Evolutionary conservation across 2,888 invertebrate genomes (phyloP), one percentile per base, ranked within the genome.

Genomic region (Chydorus sphaericus): DNA sequence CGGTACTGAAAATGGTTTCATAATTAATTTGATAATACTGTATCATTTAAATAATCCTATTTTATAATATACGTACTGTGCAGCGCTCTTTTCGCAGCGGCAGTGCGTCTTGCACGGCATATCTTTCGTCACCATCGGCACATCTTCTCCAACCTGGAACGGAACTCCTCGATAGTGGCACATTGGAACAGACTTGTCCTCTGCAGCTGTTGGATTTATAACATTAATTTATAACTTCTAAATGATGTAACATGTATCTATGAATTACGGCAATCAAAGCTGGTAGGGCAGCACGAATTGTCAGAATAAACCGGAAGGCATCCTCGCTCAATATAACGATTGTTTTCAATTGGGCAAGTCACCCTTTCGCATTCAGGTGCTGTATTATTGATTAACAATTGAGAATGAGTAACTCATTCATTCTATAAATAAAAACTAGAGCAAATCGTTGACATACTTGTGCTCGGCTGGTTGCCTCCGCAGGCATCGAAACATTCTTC

Each of bases 211-310:
- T 29, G 4, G n/a, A 10, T 16, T 10, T 18, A 4, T 20, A 16
- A 20, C 23, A 11, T 39, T 39, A 20, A 23, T 39, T 26, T 44
- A 20, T 37, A 1, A 28, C n/a, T 39, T 11, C n/a, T 23, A 26
- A 28, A 39, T 39, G 7, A 7, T 3, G 20, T 7, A 4, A 8
- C 10, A 14, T 49, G 11, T 20, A 30, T 28, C n/a, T 11, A 50
- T 30, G 30, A 55, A 23, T 33, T 55, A 55, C 55, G 36, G 23
- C 62, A 62, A 26, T 54, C 57, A 53, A 58, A 63, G 33, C 62
- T 61, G 28, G 60, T 48, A 10, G 63, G 61, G 53, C 64, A 64
- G 49, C 62, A 64, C 33, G 59, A 56, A 18, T 59, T 61, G 16
- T 55, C 58, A 36, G 61, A 61, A 55, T 63, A 64, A 33, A 62